Evolutionary conservation across 2,888 invertebrate species (phyloP), one percentile per base, ranked within the genome.

Genomic region (Pyralis farinalis): DNA sequence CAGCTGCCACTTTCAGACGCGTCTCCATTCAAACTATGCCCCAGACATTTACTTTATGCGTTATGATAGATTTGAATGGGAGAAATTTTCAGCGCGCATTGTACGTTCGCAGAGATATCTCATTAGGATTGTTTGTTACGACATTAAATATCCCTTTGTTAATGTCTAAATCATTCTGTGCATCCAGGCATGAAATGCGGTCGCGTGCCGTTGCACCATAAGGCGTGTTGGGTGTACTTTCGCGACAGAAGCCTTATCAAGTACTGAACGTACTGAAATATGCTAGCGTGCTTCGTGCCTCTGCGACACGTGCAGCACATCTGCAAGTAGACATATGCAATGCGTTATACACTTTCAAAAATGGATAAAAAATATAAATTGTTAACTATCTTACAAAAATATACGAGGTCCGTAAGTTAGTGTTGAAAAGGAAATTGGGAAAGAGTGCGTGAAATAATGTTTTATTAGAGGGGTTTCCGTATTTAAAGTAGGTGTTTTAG

Each of bases 1-100:
- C 63, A 82, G 66, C 79, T 83, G 81, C 79, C 82, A 82, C 77
- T 80, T 83, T 75, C 79, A 83, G 81, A 75, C 70, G 72, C 63
- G 67, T 69, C 68, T 71, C 75, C 68, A 74, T 81, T 80, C 67
- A 74, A 75, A 80, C 75, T 79, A 76, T 70, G 69, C 66, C 70
- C 66, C 64, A 76, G 74, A 76, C 71, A 67, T 64, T 73, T 68
- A 67, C 75, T 70, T 74, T 60, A 63, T 58, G 70, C 73, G 67
- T 77, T 63, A 71, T 67, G 65, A 64, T 66, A 60, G 61, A 72
- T 71, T 68, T 66, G 60, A 67, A 69, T 63, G 54, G 55, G 43
- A 46, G 53, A 46, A 50, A 42, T 44, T 55, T 58, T 51, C 43
- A 51, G 49, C 46, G 42, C 34, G 47, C 45, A 48, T 32, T 33